Evolutionary conservation across 1,140 invertebrate species (phyloP).

Genomic region (Saxidomus purpurata): DNA sequence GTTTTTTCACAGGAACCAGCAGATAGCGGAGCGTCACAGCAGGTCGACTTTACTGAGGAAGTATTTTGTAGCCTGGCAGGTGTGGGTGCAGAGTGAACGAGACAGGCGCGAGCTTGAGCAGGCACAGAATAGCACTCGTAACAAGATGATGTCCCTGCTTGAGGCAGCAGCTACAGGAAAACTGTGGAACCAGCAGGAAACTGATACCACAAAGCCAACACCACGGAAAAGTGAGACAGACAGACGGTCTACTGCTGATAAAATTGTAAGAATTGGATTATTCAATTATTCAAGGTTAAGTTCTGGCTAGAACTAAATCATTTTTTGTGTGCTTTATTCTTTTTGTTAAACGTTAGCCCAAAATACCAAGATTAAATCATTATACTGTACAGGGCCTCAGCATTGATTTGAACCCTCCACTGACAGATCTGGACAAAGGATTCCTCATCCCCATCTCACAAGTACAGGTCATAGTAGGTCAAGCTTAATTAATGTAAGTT

Average conservation of each 20-base stretch:
- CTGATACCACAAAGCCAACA: background rate
- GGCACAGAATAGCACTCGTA: slow-evolving; percentile 79
- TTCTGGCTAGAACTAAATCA: no score
- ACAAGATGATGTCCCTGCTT: slow-evolving; percentile 83
- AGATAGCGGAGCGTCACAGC: slow-evolving; percentile 79
- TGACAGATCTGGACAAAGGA: no score
- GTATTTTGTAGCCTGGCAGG: slow-evolving; percentile 81
- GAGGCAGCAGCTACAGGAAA: slow-evolving; percentile 81
- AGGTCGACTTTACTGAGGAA: slow-evolving; percentile 72
- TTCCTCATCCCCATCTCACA: no score
- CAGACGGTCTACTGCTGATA: slow-evolving; percentile 46
- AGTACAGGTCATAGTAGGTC: no score
- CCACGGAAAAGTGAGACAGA: slow-evolving; percentile 16
- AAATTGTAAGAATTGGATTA: slow-evolving; percentile 56
- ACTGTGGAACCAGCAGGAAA: slow-evolving; percentile 70
- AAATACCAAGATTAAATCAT: no score
- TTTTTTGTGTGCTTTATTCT: no score
- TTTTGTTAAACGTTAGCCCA: no score
- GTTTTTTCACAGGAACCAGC: slow-evolving; percentile 78
- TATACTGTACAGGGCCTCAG: no score
- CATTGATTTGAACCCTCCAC: no score
- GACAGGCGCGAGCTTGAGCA: slow-evolving; percentile 75
- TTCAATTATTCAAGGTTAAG: no score
- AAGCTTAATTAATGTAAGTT: no score
- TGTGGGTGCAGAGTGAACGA: slow-evolving; percentile 78